Conservation (phyloP, 2,113 vertebrate species). For the Antechinus flavipes region DNA sequence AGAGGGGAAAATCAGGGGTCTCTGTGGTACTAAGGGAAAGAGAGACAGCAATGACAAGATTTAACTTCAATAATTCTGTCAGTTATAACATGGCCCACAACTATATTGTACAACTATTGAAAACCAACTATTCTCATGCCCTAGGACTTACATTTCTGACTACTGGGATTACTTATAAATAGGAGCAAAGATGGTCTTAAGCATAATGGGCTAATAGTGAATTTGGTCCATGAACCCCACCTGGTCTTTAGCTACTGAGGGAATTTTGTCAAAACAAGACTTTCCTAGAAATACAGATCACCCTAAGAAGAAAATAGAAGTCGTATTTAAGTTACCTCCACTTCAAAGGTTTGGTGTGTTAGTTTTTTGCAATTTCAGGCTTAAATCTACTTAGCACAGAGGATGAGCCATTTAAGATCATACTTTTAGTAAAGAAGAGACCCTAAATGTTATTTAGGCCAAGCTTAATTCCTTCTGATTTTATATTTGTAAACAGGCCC, state of each 20-base stretch:
- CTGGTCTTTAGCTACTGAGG: background rate
- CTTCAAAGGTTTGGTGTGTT: background rate
- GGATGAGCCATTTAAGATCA: background rate
- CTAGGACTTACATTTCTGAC: background rate
- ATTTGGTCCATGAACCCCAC: background rate
- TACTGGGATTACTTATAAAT: background rate
- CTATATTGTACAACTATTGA: background rate
- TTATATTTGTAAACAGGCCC: conserved; percentile 21
- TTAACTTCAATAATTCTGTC: background rate
- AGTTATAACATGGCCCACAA: background rate
- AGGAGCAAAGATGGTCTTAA: background rate
- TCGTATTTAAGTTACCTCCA: background rate
- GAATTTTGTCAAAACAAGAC: background rate
- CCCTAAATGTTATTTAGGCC: background rate
- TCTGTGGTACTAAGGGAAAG: background rate
- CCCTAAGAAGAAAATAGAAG: background rate
- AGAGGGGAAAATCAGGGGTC: background rate
- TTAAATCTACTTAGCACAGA: background rate
- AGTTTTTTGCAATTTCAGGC: background rate
- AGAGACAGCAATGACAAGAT: background rate
- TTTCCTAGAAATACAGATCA: background rate
- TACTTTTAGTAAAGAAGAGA: background rate
- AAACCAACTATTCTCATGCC: background rate
- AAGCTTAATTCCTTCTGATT: background rate
- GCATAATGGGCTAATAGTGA: background rate